Percentiles rank a stretch among this genome's conserved stretches.
phyloP scores from a whole-genome alignment of 2,888 invertebrate species.

The Hypomecis punctinalis region DNA sequence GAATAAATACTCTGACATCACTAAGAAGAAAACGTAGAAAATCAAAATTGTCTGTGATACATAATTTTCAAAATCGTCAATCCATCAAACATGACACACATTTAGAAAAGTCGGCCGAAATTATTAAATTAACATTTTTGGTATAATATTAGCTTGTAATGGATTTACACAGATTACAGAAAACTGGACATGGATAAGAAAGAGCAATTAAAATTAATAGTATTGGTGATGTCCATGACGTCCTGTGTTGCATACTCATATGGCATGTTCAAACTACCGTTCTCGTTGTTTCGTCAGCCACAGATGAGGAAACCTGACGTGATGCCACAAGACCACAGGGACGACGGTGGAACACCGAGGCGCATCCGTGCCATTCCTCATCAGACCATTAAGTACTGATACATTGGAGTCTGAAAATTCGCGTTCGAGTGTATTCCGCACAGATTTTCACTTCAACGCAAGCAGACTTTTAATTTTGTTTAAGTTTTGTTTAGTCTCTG shows the following conservation, averaged over 20 bases:
- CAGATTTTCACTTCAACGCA: neutral
- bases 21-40: slow-evolving; percentile 4
- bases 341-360: slow-evolving; percentile 47
- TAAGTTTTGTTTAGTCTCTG: slow-evolving; percentile 9
- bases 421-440: slow-evolving; percentile 3
- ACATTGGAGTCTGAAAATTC: slow-evolving; percentile 4
- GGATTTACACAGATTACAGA: slow-evolving; percentile 45
- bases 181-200: slow-evolving; percentile 63
- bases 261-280: slow-evolving; percentile 55
- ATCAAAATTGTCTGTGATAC: slow-evolving; percentile 17
- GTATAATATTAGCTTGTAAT: slow-evolving; percentile 49
- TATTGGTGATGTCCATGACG: slow-evolving; percentile 63
- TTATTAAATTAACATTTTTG: slow-evolving; percentile 6
- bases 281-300: slow-evolving; percentile 37
- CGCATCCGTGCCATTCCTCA: neutral
- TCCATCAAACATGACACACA: slow-evolving; percentile 13
- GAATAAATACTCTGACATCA: neutral
- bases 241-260: slow-evolving; percentile 67
- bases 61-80: slow-evolving; percentile 20
- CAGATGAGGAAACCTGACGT: slow-evolving; percentile 27
- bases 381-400: slow-evolving; percentile 9
- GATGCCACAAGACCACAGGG: slow-evolving; percentile 50
- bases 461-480: slow-evolving; percentile 12
- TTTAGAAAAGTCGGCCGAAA: slow-evolving; percentile 13
- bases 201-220: slow-evolving; percentile 65